phyloP scores from a whole-genome alignment of 2,888 invertebrate genomes.

The Clostera curtula region DNA sequence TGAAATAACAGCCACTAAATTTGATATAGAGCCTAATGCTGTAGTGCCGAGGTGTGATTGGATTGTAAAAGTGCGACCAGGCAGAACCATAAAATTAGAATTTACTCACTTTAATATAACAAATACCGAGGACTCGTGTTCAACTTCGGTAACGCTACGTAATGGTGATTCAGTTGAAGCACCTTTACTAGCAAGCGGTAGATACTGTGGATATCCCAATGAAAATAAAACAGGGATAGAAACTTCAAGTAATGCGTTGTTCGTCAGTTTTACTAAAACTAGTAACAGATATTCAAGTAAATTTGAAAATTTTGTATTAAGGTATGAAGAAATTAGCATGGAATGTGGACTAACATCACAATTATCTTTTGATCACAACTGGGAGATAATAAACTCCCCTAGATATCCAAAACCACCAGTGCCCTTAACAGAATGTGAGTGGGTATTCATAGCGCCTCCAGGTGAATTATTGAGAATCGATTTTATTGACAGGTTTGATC shows the following conservation, averaged over 20 bases:
- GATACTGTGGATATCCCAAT: conserved; percentile 78
- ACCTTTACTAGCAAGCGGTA: conserved; percentile 82
- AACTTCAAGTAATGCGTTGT: conserved; percentile 77
- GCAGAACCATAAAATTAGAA: conserved; percentile 79
- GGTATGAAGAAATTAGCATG: conserved; percentile 76
- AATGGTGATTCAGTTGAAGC: conserved; percentile 84
- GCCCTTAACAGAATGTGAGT: conserved; percentile 87
- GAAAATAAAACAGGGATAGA: conserved; percentile 51
- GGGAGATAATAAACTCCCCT: conserved; percentile 80
- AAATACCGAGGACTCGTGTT: conserved; percentile 43
- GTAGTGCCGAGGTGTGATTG: conserved; percentile 76
- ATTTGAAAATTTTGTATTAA: conserved; percentile 57
- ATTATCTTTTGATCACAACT: conserved; percentile 63
- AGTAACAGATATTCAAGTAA: conserved; percentile 1
- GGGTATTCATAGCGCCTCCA: conserved; percentile 83
- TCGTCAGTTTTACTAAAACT: conserved; percentile 30
- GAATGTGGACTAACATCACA: conserved; percentile 81
- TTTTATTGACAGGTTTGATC: conserved; percentile 84
- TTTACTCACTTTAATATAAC: conserved; percentile 78
- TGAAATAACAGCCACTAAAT: conserved; percentile 46
- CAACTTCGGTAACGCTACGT: conserved; percentile 71
- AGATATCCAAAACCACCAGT: conserved; percentile 87
- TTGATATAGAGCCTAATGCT: conserved; percentile 18
- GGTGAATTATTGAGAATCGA: conserved; percentile 85
- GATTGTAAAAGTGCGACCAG: conserved; percentile 82